These are phyloP conservation scores for Delphinapterus leucas DNA, from an alignment of 2,113 vertebrate species.

Conservation along the genomic window DNA sequence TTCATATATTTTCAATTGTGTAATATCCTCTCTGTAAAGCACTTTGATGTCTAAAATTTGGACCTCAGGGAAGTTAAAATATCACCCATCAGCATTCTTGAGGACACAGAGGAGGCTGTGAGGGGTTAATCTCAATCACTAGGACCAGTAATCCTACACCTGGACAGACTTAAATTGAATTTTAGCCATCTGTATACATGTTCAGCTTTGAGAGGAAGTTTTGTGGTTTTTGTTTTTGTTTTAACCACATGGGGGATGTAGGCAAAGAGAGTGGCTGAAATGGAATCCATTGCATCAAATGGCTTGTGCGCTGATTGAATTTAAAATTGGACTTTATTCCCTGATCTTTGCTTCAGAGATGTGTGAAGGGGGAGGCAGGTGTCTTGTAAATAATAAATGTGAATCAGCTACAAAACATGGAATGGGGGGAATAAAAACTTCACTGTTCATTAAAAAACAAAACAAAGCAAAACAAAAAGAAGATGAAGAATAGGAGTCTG, in stretches of 20 bases:
- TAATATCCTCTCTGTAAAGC: conserved; percentile 60
- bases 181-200: conserved; percentile 78
- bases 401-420: conserved; percentile 70
- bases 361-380: conserved; percentile 72
- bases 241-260: conserved; percentile 46
- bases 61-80: conserved; percentile 61
- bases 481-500: background rate
- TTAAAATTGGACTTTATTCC: conserved; percentile 82
- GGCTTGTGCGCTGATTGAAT: conserved; percentile 80
- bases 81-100: conserved; percentile 38
- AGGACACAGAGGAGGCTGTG: conserved; percentile 43
- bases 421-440: conserved; percentile 3
- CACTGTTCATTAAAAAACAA: background rate
- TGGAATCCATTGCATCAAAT: conserved; percentile 79
- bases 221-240: background rate
- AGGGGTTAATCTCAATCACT: conserved; percentile 75
- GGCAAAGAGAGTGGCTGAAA: conserved; percentile 77
- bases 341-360: conserved; percentile 77
- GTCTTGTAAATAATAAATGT: conserved; percentile 80
- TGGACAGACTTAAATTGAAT: conserved; percentile 78
- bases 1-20: conserved; percentile 36
- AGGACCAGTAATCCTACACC: conserved; percentile 72
- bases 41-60: conserved; percentile 51
- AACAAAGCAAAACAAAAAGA: background rate
- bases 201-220: conserved; percentile 73